Evolutionary conservation across 2,888 invertebrate species (phyloP).

Genomic region (Tachina fera): DNA sequence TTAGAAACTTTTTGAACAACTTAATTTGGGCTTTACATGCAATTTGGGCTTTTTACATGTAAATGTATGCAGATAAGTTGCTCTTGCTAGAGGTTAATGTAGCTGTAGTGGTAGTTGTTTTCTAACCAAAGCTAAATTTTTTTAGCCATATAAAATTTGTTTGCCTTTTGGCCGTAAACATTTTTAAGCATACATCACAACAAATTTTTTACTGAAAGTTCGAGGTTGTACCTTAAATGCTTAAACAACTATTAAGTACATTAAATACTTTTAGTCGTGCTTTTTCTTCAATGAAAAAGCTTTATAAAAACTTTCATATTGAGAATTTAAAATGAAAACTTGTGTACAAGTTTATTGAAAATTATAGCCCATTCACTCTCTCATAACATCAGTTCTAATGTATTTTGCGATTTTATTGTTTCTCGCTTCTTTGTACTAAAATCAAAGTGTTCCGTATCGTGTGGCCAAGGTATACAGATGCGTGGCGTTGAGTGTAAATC

Average conservation of each 20-base stretch:
- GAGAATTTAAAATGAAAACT: too few relatives aligned
- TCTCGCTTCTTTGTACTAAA: slow-evolving; percentile 48
- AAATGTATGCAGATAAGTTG: slow-evolving; percentile 25
- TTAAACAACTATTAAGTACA: too few relatives aligned
- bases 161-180: neutral
- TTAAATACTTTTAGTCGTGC: neutral
- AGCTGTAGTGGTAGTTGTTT: slow-evolving; percentile 23
- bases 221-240: neutral
- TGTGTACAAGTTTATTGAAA: too few relatives aligned
- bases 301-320: too few relatives aligned
- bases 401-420: slow-evolving; percentile 38
- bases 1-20: slow-evolving; percentile 54
- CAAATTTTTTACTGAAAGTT: too few relatives aligned
- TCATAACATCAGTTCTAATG: neutral
- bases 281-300: too few relatives aligned
- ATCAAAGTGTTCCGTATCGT: slow-evolving; percentile 94
- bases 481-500: slow-evolving; percentile 92
- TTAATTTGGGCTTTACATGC: slow-evolving; percentile 56
- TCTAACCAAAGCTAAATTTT: neutral
- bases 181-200: too few relatives aligned
- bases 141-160: neutral
- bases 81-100: slow-evolving; percentile 34
- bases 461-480: slow-evolving; percentile 93
- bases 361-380: too few relatives aligned
- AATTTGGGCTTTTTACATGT: slow-evolving; percentile 33